A percentile compares a stretch with the other conserved stretches of the same genome.
phyloP scores from a whole-genome alignment of 53 echinoderm and acorn worm genomes.

The Mesocentrotus franciscanus region DNA sequence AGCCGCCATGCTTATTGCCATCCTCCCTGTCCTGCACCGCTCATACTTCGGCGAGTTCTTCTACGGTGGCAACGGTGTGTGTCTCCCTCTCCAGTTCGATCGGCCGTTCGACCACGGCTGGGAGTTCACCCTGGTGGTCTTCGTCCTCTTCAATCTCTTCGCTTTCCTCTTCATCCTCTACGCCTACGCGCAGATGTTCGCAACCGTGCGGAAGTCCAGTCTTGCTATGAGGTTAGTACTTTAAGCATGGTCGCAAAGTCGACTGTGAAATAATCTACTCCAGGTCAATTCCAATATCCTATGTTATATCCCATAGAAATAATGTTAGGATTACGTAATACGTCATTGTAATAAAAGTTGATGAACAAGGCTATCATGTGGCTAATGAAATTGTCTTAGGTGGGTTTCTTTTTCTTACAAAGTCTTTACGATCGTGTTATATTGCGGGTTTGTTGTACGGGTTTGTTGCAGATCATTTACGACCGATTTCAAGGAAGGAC shows the following conservation, averaged over 20 bases:
- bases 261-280: too few relatives aligned
- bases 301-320: too few relatives aligned
- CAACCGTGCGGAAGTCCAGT: slow-evolving; percentile 82
- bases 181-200: slow-evolving; percentile 96
- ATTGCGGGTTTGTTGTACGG: too few relatives aligned
- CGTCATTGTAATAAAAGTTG: too few relatives aligned
- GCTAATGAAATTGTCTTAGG: too few relatives aligned
- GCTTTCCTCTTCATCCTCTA: slow-evolving; percentile 92
- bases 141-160: slow-evolving; percentile 89
- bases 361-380: too few relatives aligned
- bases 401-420: too few relatives aligned
- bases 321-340: too few relatives aligned
- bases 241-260: neutral
- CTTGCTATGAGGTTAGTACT: slow-evolving; percentile 77
- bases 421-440: too few relatives aligned
- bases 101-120: slow-evolving; percentile 93
- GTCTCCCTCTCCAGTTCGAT: slow-evolving; percentile 94
- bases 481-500: too few relatives aligned
- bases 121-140: slow-evolving; percentile 93
- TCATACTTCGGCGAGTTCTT: slow-evolving; percentile 91
- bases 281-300: too few relatives aligned
- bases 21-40: slow-evolving; percentile 81
- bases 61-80: slow-evolving; percentile 97
- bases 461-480: too few relatives aligned
- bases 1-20: slow-evolving; percentile 74